Percentiles rank a stretch among this genome's conserved stretches.
phyloP scores from a whole-genome alignment of 1,140 invertebrate species.

The Euura saliciscinereae region DNA sequence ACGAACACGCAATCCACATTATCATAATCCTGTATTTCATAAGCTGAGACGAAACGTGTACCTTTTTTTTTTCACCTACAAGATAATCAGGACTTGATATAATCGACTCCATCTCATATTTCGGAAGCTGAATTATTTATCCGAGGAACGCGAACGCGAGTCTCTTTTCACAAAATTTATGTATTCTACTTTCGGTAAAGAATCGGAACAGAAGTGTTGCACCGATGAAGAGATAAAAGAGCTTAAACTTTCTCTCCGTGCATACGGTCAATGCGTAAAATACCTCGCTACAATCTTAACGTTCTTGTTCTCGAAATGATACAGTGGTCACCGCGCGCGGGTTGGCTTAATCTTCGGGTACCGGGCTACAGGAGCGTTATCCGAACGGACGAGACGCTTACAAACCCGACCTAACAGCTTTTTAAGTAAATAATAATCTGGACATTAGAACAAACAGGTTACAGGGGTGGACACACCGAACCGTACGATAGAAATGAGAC shows the following conservation, averaged over 20 bases:
- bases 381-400: slow-evolving; percentile 25
- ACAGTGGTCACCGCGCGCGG: not conserved
- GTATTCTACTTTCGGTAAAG: too few species aligned
- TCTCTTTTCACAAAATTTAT: too few species aligned
- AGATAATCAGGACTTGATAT: not conserved
- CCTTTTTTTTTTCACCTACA: not conserved
- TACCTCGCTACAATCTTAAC: not conserved
- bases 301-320: slow-evolving; percentile 5
- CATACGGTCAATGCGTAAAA: not conserved
- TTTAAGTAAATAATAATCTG: slow-evolving; percentile 46
- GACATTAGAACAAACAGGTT: slow-evolving; percentile 28
- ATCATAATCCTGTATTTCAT: slow-evolving; percentile 10
- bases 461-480: slow-evolving; percentile 38
- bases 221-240: too few species aligned
- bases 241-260: not conserved
- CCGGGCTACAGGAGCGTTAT: slow-evolving; percentile 8
- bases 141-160: not conserved
- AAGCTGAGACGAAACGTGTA: not conserved
- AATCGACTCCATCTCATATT: not conserved
- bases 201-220: too few species aligned
- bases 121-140: not conserved
- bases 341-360: not conserved
- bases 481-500: slow-evolving; percentile 30
- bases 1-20: slow-evolving; percentile 12
- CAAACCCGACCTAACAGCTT: slow-evolving; percentile 35